Conservation (phyloP, 1,140 invertebrate species). For the Drosophila albomicans region DNA sequence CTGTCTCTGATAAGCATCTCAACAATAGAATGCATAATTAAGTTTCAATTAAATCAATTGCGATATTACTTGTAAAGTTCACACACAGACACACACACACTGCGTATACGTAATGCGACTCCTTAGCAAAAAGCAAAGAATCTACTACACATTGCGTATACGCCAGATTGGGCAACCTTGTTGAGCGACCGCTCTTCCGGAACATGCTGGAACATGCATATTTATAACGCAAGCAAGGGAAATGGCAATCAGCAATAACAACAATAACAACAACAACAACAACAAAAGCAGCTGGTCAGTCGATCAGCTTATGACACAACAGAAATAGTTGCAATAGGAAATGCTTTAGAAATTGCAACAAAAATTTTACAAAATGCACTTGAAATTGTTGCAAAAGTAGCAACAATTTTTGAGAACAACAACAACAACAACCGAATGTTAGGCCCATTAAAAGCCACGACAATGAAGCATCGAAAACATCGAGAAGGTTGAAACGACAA, state of each 20-base stretch:
- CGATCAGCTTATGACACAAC: conserved; percentile 23
- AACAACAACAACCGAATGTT: conserved; percentile 50
- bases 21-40: background rate
- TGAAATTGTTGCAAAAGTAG: conserved; percentile 36
- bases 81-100: background rate
- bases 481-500: conserved; percentile 33
- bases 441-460: conserved; percentile 71
- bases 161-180: conserved; percentile 54
- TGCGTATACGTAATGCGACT: conserved; percentile 25
- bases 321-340: conserved; percentile 33
- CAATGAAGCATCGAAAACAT: conserved; percentile 59
- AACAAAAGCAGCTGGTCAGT: conserved; percentile 19
- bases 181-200: conserved; percentile 53
- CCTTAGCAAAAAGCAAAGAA: too few species aligned
- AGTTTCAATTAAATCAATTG: conserved; percentile 2
- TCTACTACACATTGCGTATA: conserved; percentile 55
- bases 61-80: background rate
- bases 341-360: conserved; percentile 17
- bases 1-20: conserved; percentile 5
- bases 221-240: conserved; percentile 30
- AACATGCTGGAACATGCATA: conserved; percentile 31
- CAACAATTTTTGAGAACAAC: conserved; percentile 31
- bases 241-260: conserved; percentile 49
- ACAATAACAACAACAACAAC: conserved; percentile 33
- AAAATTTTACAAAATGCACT: conserved; percentile 37